Conservation (phyloP, 2,113 vertebrate genomes). For the Oenanthe oenanthe region DNA sequence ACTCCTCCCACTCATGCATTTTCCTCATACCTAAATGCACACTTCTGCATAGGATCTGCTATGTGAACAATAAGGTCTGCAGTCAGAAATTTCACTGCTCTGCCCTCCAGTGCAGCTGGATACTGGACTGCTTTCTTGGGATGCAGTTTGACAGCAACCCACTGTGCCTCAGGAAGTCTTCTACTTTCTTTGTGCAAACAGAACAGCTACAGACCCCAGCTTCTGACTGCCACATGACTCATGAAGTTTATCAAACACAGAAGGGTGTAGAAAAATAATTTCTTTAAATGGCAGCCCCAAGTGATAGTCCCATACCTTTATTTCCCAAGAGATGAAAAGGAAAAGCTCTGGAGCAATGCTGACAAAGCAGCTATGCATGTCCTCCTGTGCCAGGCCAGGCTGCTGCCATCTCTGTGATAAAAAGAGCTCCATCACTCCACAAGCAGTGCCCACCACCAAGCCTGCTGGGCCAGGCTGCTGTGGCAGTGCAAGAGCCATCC, state of each 20-base stretch:
- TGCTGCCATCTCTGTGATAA: not conserved
- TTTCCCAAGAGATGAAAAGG: not conserved
- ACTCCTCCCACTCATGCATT: not conserved
- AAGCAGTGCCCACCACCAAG: fast-evolving
- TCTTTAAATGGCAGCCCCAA: not conserved
- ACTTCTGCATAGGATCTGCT: not conserved
- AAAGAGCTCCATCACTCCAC: not conserved
- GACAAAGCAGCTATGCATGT: fast-evolving
- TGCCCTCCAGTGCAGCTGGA: not conserved
- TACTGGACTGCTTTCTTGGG: not conserved
- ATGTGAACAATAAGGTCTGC: not conserved
- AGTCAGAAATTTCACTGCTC: not conserved
- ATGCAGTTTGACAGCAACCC: fast-evolving
- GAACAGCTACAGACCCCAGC: not conserved
- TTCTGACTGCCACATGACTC: not conserved
- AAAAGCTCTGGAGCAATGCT: not conserved
- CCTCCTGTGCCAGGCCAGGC: not conserved
- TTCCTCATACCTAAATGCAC: not conserved
- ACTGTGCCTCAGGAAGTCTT: not conserved
- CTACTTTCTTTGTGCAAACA: not conserved
- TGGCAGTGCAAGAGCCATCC: not conserved
- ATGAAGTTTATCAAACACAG: not conserved
- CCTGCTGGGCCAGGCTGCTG: not conserved
- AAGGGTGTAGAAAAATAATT: not conserved
- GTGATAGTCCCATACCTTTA: not conserved